Base-by-base conservation (phyloP, 2,888 invertebrate species). In the Luperina nickerlii region DNA sequence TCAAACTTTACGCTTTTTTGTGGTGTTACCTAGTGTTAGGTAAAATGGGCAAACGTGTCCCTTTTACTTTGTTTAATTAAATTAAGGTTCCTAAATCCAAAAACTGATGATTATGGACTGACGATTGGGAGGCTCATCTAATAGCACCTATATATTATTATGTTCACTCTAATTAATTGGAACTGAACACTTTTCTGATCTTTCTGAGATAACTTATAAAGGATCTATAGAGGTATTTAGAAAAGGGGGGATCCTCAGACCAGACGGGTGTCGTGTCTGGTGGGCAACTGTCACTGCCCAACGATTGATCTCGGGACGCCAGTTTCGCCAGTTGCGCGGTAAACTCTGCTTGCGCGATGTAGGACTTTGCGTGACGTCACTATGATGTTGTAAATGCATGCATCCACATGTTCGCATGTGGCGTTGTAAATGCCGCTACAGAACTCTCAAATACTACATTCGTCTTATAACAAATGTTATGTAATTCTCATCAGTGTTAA, bases 401-500 rank as follows among this genome's bases (percentile, higher is more conserved):
- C n/a, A n/a, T n/a, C n/a, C n/a, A n/a, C n/a, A n/a, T n/a, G 8
- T 57, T 54, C 9, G 8, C 24, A 24, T 24, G 9, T 24, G 24
- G 24, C 24, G 57, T 8, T 57, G 9, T 57, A 24, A 24, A 57
- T 9, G 4, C 57, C 11, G 24, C 24, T n/a, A 48, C 32, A 67
- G 27, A 32, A 24, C 20, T 51, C 24, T n/a, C 24, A 32, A 79
- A 60, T 18, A 24, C 57, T 57, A 48, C n/a, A 78, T 24, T 78
- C n/a, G 38, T 66, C 27, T 20, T 51, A 80, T 79, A 79, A 32
- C 15, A 62, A 54, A 65, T 74, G 71, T 83, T 71, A 74, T 57
- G 18, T 83, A 67, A 74, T 71, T 67, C 45, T 68, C 78, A 74
- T 84, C 38, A 48, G 68, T 38, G 66, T 57, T 81, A 84, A 76